A percentile compares a stretch with the other conserved stretches of the same genome.
phyloP scores from a whole-genome alignment of 1,140 invertebrate species.

The Steinernema khuongi region DNA sequence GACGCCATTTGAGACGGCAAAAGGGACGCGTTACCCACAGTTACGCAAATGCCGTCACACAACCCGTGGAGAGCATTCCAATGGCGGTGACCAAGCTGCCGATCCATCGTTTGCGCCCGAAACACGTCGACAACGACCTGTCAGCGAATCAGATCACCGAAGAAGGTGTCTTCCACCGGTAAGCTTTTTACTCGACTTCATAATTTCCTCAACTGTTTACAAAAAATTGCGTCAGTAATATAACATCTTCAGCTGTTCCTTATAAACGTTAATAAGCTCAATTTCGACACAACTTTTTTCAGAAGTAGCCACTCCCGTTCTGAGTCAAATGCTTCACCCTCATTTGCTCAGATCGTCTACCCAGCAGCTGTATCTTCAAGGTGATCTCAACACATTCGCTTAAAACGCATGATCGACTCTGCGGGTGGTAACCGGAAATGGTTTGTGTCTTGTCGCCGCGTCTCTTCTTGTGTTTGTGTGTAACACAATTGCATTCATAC shows the following conservation, averaged over 20 bases:
- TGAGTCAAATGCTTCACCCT: neutral
- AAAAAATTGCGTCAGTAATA: no score
- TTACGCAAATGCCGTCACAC: neutral
- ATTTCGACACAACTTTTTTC: no score
- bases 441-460: neutral
- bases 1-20: neutral
- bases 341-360: neutral
- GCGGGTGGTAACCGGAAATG: slow-evolving; percentile 8
- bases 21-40: neutral
- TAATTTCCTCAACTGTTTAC: no score
- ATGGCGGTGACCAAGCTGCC: neutral
- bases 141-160: slow-evolving; percentile 6
- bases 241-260: no score
- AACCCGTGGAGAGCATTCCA: neutral
- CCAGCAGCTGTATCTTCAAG: neutral
- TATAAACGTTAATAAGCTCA: no score
- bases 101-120: neutral
- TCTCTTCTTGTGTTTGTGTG: slow-evolving; percentile 1
- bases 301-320: neutral
- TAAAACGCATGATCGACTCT: slow-evolving; percentile 4
- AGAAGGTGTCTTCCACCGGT: neutral
- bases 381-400: neutral
- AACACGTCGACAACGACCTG: neutral
- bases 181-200: no score
- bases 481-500: neutral